Percentiles rank a stretch among this genome's conserved stretches.
phyloP scores from a whole-genome alignment of 92 coral and sea anemone genomes.

The Porites lobata region DNA sequence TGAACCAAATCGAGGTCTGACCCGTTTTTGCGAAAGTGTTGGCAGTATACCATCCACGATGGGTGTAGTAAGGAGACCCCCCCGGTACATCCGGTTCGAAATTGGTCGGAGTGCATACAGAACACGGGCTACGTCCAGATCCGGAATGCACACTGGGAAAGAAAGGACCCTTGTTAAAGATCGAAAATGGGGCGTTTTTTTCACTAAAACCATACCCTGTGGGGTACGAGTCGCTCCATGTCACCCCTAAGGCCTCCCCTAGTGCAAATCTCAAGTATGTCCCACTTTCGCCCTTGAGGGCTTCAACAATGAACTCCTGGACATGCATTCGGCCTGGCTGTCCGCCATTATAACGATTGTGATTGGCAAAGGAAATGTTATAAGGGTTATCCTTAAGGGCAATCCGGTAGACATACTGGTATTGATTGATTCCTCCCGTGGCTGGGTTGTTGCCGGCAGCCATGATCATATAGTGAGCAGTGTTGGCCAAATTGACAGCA shows the following conservation, averaged over 20 bases:
- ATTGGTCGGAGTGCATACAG: conserved; percentile 54
- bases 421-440: conserved; percentile 83
- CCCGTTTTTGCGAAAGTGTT: conserved; percentile 70
- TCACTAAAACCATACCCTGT: conserved; percentile 93
- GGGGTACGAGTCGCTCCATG: conserved; percentile 86
- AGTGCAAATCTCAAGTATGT: conserved; percentile 73
- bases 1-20: conserved; percentile 98
- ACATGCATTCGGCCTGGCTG: conserved; percentile 93
- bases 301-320: conserved; percentile 82
- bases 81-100: conserved; percentile 82
- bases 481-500: conserved; percentile 87
- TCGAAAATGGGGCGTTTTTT: conserved; percentile 47
- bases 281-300: conserved; percentile 94
- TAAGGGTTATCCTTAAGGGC: conserved; percentile 75
- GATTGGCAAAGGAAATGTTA: conserved; percentile 90
- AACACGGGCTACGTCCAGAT: conserved; percentile 64
- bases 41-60: conserved; percentile 87
- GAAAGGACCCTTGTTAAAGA: conserved; percentile 82
- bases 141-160: conserved; percentile 97
- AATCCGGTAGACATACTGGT: conserved; percentile 81
- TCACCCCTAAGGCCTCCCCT: conserved; percentile 85
- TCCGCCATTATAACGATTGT: conserved; percentile 83
- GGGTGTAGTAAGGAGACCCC: conserved; percentile 79
- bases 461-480: conserved; percentile 92
- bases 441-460: conserved; percentile 95